Conservation (phyloP, 2,113 vertebrate genomes). For the Phyllopteryx taeniolatus region DNA sequence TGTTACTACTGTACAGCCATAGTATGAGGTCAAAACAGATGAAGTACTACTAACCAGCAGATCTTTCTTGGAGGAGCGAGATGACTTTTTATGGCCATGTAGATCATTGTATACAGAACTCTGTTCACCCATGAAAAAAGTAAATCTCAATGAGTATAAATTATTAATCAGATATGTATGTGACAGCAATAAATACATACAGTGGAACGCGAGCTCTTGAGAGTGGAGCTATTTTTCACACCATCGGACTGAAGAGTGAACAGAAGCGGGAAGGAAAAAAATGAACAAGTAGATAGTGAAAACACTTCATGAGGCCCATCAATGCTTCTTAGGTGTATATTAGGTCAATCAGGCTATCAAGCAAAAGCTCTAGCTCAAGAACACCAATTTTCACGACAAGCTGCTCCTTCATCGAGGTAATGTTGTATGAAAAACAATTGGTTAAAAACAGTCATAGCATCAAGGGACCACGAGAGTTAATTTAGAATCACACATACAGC, state of each 20-base stretch:
- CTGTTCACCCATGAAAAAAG: conserved; percentile 63
- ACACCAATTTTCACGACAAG: not conserved
- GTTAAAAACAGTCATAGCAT: not conserved
- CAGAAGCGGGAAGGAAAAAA: conserved; percentile 20
- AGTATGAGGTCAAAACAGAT: conserved; percentile 15
- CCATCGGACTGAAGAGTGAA: conserved; percentile 68
- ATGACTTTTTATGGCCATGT: conserved; percentile 74
- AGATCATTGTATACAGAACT: conserved; percentile 80
- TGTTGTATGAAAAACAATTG: not conserved
- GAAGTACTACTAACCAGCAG: conserved; percentile 82
- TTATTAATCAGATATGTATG: not conserved
- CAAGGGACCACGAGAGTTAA: not conserved
- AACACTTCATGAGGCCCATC: not conserved
- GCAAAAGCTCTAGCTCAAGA: not conserved
- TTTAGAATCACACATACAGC: not conserved
- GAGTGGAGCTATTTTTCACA: conserved; percentile 64
- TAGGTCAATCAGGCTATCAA: not conserved
- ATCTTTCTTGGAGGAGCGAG: conserved; percentile 77
- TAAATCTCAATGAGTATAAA: conserved; percentile 11
- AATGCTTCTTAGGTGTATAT: not conserved
- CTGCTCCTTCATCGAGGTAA: not conserved
- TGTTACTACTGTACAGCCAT: conserved; percentile 15
- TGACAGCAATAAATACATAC: conserved; percentile 66
- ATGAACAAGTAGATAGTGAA: not conserved
- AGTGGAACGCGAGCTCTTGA: conserved; percentile 75